Evolutionary conservation across 2,888 invertebrate genomes (phyloP).

Genomic region (Catocala sponsa): DNA sequence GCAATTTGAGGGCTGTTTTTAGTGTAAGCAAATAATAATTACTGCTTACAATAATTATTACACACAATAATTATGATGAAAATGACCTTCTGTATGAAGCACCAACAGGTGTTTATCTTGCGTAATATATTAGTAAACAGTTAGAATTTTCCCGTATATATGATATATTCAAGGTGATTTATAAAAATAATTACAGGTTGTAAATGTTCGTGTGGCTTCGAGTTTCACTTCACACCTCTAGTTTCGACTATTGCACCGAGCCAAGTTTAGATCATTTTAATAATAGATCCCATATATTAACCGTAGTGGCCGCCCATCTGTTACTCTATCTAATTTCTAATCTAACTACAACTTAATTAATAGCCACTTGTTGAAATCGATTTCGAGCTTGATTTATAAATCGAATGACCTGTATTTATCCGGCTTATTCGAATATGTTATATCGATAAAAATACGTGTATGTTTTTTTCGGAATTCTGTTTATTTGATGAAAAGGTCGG

Average conservation of each 20-base stretch:
- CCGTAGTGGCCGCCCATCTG: slow-evolving; percentile 73
- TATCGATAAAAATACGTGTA: slow-evolving; percentile 68
- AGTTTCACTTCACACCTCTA: slow-evolving; percentile 69
- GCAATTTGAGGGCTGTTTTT: background rate
- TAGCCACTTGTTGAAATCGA: slow-evolving; percentile 88
- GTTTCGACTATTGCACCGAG: slow-evolving; percentile 51
- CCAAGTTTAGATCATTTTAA: slow-evolving; percentile 52
- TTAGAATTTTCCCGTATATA: slow-evolving; percentile 43
- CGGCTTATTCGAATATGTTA: slow-evolving; percentile 70
- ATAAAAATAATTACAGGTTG: slow-evolving; percentile 54
- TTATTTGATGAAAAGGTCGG: slow-evolving; percentile 56
- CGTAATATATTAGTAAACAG: slow-evolving; percentile 50
- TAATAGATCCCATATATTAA: slow-evolving; percentile 72
- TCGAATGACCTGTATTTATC: slow-evolving; percentile 83
- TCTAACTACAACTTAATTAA: slow-evolving; percentile 88
- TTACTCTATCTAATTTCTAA: slow-evolving; percentile 84
- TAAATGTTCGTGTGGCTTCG: slow-evolving; percentile 51
- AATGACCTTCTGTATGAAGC: slow-evolving; percentile 42
- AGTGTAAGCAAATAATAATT: too few species aligned
- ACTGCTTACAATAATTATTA: slow-evolving; percentile 2
- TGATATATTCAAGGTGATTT: slow-evolving; percentile 40
- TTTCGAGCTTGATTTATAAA: slow-evolving; percentile 86
- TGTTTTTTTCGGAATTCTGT: slow-evolving; percentile 61
- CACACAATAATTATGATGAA: slow-evolving; percentile 9
- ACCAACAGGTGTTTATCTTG: slow-evolving; percentile 53